Percentiles rank a stretch among this genome's conserved stretches.
Evolutionary conservation across 2,113 vertebrate genomes (phyloP).

Genomic region (Pyxicephalus adspersus): DNA sequence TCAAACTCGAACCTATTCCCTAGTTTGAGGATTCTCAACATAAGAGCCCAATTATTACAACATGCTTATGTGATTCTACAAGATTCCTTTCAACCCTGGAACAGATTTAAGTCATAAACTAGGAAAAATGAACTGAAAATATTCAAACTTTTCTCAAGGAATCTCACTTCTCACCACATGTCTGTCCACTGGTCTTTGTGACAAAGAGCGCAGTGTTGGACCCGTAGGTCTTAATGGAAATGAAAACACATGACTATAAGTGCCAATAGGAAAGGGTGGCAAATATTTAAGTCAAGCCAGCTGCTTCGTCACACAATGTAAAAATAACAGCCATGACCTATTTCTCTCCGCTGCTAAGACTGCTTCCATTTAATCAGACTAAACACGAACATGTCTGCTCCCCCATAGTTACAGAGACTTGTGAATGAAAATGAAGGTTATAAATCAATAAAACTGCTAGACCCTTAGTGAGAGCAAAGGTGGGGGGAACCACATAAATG

Average conservation of each 20-base stretch:
- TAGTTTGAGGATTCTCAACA: too few species aligned
- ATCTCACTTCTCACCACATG: slow-evolving; percentile 26
- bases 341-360: slow-evolving; percentile 6
- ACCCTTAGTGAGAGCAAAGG: slow-evolving; percentile 10
- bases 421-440: slow-evolving; percentile 29
- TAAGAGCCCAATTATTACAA: too few species aligned
- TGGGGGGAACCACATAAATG: slow-evolving; percentile 22
- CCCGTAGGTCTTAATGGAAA: slow-evolving; percentile 1
- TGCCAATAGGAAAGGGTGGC: slow-evolving; percentile 10
- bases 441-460: slow-evolving; percentile 33
- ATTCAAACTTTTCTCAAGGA: background rate
- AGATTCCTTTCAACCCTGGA: background rate
- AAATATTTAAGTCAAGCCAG: slow-evolving; percentile 44
- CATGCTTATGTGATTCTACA: background rate
- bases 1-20: too few species aligned
- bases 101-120: background rate
- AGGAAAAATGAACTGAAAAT: slow-evolving; percentile 9
- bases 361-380: slow-evolving; percentile 48
- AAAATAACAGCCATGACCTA: slow-evolving; percentile 41
- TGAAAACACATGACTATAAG: slow-evolving; percentile 33
- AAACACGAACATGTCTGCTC: slow-evolving; percentile 45
- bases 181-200: slow-evolving; percentile 11
- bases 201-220: slow-evolving; percentile 49
- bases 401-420: slow-evolving; percentile 25
- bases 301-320: slow-evolving; percentile 49